Evolutionary conservation across 2,113 vertebrate species (phyloP).

Genomic region (Trematomus loennbergii): DNA sequence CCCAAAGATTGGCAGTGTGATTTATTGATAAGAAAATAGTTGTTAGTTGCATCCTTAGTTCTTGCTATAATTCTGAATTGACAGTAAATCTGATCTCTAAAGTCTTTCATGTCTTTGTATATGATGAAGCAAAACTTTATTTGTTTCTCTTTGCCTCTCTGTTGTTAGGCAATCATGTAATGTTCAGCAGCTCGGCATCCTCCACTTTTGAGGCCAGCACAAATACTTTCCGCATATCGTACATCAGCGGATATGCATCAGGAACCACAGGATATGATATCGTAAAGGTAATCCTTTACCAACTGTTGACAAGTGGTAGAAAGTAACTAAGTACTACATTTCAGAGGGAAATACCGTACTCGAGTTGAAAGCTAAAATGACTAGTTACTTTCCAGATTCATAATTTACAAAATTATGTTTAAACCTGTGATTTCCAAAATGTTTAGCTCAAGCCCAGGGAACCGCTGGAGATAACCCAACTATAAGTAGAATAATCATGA

Average conservation of each 20-base stretch:
- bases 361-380: neutral
- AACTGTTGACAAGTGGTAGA: neutral
- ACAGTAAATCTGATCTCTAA: neutral
- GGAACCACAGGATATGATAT: slow-evolving; percentile 3
- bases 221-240: slow-evolving; percentile 9
- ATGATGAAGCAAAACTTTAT: neutral
- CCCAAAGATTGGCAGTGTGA: neutral
- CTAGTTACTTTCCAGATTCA: neutral
- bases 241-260: slow-evolving; percentile 1
- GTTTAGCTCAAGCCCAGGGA: too few relatives aligned
- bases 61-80: neutral
- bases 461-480: too few relatives aligned
- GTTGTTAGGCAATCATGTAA: slow-evolving; percentile 70
- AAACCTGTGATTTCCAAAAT: neutral
- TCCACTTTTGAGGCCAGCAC: slow-evolving; percentile 73
- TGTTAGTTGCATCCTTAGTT: neutral
- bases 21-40: neutral
- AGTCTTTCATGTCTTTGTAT: neutral
- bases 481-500: too few relatives aligned
- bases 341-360: neutral
- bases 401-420: neutral
- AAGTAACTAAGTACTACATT: neutral
- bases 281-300: neutral
- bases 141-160: neutral
- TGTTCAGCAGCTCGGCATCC: slow-evolving; percentile 72